Evolutionary conservation across 2,797 vertebrate genomes (phyloP).

Genomic region (Liasis olivaceus): DNA sequence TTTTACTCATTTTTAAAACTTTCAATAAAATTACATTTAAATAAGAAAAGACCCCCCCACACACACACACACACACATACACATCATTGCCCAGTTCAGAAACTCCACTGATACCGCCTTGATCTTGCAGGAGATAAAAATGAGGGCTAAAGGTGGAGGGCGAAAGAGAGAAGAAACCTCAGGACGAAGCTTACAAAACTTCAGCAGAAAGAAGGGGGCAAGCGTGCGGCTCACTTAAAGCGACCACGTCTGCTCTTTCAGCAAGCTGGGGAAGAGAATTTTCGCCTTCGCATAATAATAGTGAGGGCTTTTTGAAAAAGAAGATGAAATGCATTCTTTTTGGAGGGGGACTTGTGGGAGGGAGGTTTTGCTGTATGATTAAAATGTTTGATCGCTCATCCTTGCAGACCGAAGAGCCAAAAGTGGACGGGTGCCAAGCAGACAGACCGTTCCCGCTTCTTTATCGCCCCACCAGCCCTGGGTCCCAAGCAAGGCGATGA

Average conservation of each 20-base stretch:
- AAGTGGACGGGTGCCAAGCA: slow-evolving; percentile 6
- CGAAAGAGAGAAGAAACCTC: not conserved
- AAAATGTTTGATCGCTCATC: not conserved
- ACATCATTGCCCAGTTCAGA: no score
- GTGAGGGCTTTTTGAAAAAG: not conserved
- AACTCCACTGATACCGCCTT: not conserved
- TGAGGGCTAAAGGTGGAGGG: not conserved
- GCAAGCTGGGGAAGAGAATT: not conserved
- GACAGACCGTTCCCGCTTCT: not conserved
- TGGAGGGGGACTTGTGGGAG: not conserved
- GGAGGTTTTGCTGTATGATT: not conserved
- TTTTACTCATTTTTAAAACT: no score
- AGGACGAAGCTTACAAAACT: not conserved
- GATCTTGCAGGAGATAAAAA: not conserved
- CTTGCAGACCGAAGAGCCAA: not conserved
- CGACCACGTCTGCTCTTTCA: not conserved
- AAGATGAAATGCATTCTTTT: not conserved
- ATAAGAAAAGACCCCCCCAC: no score
- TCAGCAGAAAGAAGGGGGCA: not conserved
- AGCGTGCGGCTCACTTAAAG: not conserved
- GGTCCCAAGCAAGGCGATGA: accelerated
- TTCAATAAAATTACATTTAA: no score
- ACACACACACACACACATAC: no score
- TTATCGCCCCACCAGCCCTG: not conserved
- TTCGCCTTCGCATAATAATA: not conserved